A percentile compares a stretch with the other conserved stretches of the same genome.
These are phyloP conservation scores for Daubentonia madagascariensis DNA, from an alignment of 2,113 vertebrate genomes.

Conservation along the genomic window DNA sequence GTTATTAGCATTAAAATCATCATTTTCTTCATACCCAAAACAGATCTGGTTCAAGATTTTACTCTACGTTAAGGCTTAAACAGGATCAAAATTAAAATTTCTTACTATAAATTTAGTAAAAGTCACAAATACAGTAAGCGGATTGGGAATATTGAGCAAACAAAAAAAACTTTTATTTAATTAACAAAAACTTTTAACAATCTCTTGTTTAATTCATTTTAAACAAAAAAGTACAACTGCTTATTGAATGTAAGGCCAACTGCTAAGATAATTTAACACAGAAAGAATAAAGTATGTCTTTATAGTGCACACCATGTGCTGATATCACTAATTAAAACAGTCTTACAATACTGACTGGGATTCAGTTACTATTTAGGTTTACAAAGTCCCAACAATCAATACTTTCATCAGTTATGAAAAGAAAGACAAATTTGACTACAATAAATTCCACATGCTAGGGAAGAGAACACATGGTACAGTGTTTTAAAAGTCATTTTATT, in stretches of 20 bases:
- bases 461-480: not conserved
- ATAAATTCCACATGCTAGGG: not conserved
- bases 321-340: not conserved
- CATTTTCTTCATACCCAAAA: constrained; percentile 23
- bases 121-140: not conserved
- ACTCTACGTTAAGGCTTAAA: not conserved
- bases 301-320: fast-evolving
- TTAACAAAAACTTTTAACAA: not conserved
- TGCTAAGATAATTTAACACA: not conserved
- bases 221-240: not conserved
- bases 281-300: not conserved
- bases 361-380: not conserved
- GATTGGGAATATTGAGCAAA: not conserved
- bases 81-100: not conserved
- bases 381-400: not conserved
- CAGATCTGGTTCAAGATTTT: not conserved
- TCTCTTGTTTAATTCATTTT: not conserved
- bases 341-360: not conserved
- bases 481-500: not conserved
- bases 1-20: constrained; percentile 37
- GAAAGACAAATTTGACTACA: not conserved
- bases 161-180: not conserved
- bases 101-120: constrained; percentile 11
- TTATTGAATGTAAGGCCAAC: not conserved
- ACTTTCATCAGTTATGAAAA: not conserved